These are phyloP conservation scores for Drosophila trapezifrons DNA, from an alignment of 1,140 invertebrate species.

Conservation along the genomic window DNA sequence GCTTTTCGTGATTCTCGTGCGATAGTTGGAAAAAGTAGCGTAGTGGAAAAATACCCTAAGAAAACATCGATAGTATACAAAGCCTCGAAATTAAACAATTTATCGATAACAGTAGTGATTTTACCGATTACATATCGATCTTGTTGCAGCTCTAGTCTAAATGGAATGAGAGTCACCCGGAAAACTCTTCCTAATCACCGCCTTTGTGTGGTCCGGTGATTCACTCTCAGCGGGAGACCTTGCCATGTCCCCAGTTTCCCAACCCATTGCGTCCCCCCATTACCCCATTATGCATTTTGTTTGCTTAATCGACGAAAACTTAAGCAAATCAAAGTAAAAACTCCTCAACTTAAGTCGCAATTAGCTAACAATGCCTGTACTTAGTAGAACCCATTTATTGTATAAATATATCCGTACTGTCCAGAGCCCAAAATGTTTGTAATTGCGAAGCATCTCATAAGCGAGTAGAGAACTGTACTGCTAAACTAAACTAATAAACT, in stretches of 20 bases:
- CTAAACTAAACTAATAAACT: conserved; percentile 30
- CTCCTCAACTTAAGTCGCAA: conserved; percentile 13
- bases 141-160: background rate
- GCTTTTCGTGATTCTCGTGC: too few relatives aligned
- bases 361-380: conserved; percentile 42
- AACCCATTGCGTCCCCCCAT: conserved; percentile 5
- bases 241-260: conserved; percentile 19
- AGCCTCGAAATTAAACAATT: background rate
- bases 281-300: conserved; percentile 55
- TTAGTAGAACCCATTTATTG: conserved; percentile 30
- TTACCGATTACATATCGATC: background rate
- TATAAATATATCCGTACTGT: conserved; percentile 24
- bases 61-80: too few relatives aligned
- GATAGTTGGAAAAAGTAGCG: too few relatives aligned
- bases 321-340: conserved; percentile 58
- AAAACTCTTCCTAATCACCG: conserved; percentile 10
- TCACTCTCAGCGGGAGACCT: conserved; percentile 11
- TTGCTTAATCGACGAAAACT: conserved; percentile 68
- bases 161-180: conserved; percentile 4
- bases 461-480: conserved; percentile 26
- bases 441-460: conserved; percentile 38
- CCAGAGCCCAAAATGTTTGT: conserved; percentile 16
- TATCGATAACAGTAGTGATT: background rate
- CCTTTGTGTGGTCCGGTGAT: conserved; percentile 17
- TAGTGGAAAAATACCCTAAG: too few relatives aligned